Evolutionary conservation across 2,797 vertebrate species (phyloP), one percentile per base, ranked within the genome.

Genomic region (Arnoldichthys spilopterus): DNA sequence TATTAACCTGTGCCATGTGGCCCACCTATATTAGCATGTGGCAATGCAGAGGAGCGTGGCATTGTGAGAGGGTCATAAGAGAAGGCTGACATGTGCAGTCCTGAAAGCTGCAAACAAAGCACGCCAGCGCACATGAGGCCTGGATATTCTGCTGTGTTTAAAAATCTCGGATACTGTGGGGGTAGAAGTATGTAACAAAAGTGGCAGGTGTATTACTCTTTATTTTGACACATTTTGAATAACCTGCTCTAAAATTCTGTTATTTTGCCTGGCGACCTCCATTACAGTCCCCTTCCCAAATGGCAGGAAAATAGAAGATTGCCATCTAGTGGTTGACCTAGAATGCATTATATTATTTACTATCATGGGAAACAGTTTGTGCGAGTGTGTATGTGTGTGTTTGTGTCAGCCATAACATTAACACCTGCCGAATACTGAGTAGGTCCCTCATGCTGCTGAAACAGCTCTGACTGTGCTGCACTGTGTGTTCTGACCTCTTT

Each of bases 101-200:
- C 70, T 74, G 76, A 82, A 79, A 84, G 79, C 74, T 84, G 77
- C 83, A 79, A 61, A 84, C 76, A 79, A 82, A 82, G 73, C 77
- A 72, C 49, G 32, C 22, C 26, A 4, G 28, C 32, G 49, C 54
- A 79, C 68, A 77, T 20, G 40, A 47, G 51, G 72, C 34, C 72
- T 40, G 51, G 54, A 76, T 64, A 61, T 72, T 69, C 32, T 62
- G 67, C 74, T 56, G 32, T 18, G 43, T 24, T 53, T 40, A 51
- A 63, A 22, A 61, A 43, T 58, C 62, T 77, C 76, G 34, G 34
- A 78, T 53, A 64, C 22, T 70, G 58, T 40, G 43, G 13, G 1
- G 8, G 18, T 66, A 34, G 26, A 59, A 43, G 22, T 32, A 51
- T 24, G 40, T 13, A 28, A 59, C 54, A 61, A 34, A 68, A 18